phyloP scores from a whole-genome alignment of 2,888 invertebrate species.

The Ferdinandea cuprea region DNA sequence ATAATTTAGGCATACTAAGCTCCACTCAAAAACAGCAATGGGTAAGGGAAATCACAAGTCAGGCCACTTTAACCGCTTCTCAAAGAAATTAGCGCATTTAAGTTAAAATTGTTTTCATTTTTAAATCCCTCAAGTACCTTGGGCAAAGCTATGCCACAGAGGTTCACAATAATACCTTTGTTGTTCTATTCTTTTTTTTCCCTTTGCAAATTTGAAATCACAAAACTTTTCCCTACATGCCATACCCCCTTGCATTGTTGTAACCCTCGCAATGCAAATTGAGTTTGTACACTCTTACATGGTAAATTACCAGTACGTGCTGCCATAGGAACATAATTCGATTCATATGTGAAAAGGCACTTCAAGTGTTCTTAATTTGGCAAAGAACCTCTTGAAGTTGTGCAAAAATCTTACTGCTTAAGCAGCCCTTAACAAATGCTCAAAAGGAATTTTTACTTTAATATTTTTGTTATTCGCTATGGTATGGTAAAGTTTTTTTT shows the following conservation, averaged over 20 bases:
- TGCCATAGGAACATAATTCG: neutral
- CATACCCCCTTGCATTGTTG: neutral
- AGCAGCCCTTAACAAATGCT: slow-evolving; percentile 7
- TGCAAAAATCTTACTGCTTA: slow-evolving; percentile 6
- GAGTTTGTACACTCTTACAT: slow-evolving; percentile 14
- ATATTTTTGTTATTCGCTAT: neutral
- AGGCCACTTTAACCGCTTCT: too few relatives aligned
- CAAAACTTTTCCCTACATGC: neutral
- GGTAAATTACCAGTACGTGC: slow-evolving; percentile 1
- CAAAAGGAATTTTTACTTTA: neutral
- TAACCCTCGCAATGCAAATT: neutral
- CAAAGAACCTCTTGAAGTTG: slow-evolving; percentile 33
- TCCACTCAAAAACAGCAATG: too few relatives aligned
- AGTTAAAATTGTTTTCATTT: too few relatives aligned
- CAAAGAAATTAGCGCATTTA: too few relatives aligned
- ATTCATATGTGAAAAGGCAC: slow-evolving; percentile 5
- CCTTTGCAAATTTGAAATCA: neutral
- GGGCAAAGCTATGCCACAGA: too few relatives aligned
- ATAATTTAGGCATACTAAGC: too few relatives aligned
- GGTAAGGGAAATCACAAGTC: too few relatives aligned
- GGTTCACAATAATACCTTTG: too few relatives aligned
- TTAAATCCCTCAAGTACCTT: too few relatives aligned
- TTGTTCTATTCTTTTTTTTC: too few relatives aligned
- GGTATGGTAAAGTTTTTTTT: neutral
- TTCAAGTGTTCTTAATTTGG: slow-evolving; percentile 36